These are phyloP conservation scores for Aplysia californica DNA, from an alignment of 1,140 invertebrate genomes.

Conservation along the genomic window DNA sequence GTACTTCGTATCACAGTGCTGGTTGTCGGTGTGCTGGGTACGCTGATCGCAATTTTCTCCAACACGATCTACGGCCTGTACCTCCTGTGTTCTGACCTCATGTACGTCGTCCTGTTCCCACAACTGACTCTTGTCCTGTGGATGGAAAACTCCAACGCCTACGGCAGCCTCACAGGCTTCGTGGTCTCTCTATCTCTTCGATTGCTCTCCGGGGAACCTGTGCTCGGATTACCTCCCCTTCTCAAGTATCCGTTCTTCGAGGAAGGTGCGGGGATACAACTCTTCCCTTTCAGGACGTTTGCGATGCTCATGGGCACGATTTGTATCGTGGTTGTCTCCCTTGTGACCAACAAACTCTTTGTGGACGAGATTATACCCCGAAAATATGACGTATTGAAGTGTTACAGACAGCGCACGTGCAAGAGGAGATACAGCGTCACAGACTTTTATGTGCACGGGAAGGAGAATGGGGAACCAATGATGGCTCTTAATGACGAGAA, in stretches of 20 bases:
- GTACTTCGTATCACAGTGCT: conserved; percentile 42
- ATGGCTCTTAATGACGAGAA: too few relatives aligned
- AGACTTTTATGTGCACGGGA: neutral
- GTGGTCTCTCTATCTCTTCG: conserved; percentile 87
- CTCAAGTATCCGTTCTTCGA: conserved; percentile 89
- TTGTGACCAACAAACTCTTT: conserved; percentile 38
- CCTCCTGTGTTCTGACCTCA: conserved; percentile 48
- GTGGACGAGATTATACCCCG: neutral
- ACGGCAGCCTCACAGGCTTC: conserved; percentile 86
- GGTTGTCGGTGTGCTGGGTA: conserved; percentile 33
- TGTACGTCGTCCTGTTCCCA: conserved; percentile 52
- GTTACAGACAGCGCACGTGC: conserved; percentile 3
- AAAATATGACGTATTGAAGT: conserved; percentile 26
- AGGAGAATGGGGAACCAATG: too few relatives aligned
- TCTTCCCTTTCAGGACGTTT: conserved; percentile 52
- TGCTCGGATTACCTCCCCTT: conserved; percentile 82
- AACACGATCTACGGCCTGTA: conserved; percentile 47
- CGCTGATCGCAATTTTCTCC: conserved; percentile 41
- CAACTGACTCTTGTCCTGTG: conserved; percentile 43
- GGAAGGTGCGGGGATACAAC: conserved; percentile 67
- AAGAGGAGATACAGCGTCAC: neutral
- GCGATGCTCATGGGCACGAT: conserved; percentile 35
- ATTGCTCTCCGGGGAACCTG: conserved; percentile 85
- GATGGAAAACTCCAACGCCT: conserved; percentile 82
- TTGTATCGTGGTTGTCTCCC: conserved; percentile 36